Conservation (phyloP, 2,888 invertebrate species). For the Cryptus armator region DNA sequence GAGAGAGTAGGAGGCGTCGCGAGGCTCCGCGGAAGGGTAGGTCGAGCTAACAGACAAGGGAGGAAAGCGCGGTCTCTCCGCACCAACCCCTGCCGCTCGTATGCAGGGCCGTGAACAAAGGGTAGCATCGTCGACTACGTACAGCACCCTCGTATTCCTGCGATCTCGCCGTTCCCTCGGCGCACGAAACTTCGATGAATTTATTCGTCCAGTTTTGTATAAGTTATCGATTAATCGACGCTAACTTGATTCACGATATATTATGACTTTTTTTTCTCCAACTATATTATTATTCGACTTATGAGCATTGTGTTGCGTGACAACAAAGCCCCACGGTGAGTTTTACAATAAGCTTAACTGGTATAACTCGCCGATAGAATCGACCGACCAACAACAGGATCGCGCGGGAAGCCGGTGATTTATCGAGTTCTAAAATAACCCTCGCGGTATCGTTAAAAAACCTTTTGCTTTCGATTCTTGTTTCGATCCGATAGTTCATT, state of each 20-base stretch:
- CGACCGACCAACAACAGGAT: conserved; percentile 71
- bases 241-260: conserved; percentile 51
- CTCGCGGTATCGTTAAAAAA: conserved; percentile 62
- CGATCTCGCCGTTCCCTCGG: conserved; percentile 4
- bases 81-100: conserved; percentile 63
- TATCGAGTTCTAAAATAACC: conserved; percentile 80
- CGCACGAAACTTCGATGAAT: conserved; percentile 55
- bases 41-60: conserved; percentile 69
- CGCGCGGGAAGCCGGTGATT: conserved; percentile 77
- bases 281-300: conserved; percentile 47
- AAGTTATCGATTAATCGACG: conserved; percentile 57
- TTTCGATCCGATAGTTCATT: conserved; percentile 65
- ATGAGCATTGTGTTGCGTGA: conserved; percentile 14
- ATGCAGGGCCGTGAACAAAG: conserved; percentile 80
- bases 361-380: conserved; percentile 69
- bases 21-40: conserved; percentile 85
- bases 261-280: conserved; percentile 40
- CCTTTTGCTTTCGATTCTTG: conserved; percentile 63
- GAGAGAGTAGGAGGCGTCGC: conserved; percentile 86
- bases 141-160: conserved; percentile 24
- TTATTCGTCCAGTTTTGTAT: conserved; percentile 42
- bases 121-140: conserved; percentile 66
- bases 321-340: not conserved
- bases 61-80: conserved; percentile 74
- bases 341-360: not conserved